These are phyloP conservation scores for Antechinus stuartii DNA, from an alignment of 2,113 vertebrate species.

Conservation along the genomic window DNA sequence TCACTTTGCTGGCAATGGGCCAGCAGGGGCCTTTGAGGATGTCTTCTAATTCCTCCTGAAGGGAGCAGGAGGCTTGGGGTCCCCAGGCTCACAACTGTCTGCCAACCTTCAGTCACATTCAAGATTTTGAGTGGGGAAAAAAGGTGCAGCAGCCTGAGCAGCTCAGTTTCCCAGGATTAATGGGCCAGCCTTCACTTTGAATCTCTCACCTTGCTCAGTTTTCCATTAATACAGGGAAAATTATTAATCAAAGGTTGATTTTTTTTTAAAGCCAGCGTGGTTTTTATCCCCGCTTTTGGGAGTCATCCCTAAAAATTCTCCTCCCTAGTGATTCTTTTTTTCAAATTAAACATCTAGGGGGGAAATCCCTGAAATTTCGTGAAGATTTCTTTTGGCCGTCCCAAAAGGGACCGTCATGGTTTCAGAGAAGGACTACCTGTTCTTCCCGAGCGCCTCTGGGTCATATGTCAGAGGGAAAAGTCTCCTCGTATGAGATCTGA, in stretches of 20 bases:
- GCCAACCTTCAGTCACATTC: slow-evolving; percentile 59
- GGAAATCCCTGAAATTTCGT: background rate
- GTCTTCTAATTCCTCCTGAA: slow-evolving; percentile 63
- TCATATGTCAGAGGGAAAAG: slow-evolving; percentile 74
- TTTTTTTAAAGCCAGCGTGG: background rate
- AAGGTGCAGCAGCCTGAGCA: slow-evolving; percentile 58
- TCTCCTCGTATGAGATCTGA: slow-evolving; percentile 84
- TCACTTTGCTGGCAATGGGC: background rate
- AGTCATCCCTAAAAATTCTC: slow-evolving; percentile 7
- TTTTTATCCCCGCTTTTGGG: background rate
- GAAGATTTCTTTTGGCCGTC: background rate
- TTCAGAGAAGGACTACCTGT: slow-evolving; percentile 72
- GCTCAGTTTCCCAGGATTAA: slow-evolving; percentile 73
- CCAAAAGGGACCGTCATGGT: slow-evolving; percentile 14
- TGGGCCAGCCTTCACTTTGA: slow-evolving; percentile 76
- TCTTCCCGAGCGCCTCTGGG: slow-evolving; percentile 69
- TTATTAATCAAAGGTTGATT: slow-evolving; percentile 67
- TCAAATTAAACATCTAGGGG: background rate
- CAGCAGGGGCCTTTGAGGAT: background rate
- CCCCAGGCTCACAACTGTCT: background rate
- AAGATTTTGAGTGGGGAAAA: slow-evolving; percentile 28
- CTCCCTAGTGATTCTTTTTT: background rate
- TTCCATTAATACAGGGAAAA: slow-evolving; percentile 73
- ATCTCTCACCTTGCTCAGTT: slow-evolving; percentile 80
- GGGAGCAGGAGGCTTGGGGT: slow-evolving; percentile 40